Base-by-base conservation (phyloP, 2,113 vertebrate species). In the Zosterops borbonicus region DNA sequence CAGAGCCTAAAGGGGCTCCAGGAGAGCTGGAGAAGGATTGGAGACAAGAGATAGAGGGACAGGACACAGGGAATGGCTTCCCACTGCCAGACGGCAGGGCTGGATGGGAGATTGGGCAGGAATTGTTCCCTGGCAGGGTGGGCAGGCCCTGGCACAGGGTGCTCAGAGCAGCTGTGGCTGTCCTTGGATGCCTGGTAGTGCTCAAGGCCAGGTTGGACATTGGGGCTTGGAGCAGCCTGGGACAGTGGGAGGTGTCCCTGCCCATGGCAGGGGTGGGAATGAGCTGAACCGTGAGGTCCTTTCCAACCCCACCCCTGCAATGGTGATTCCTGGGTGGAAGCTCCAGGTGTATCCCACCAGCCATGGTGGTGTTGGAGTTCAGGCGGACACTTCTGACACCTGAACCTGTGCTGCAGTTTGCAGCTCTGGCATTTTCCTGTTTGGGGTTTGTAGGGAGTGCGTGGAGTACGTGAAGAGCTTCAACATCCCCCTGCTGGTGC, bases 391-490 rank as follows among this genome's bases (percentile, higher is more conserved):
- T 71, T 78, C 39, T 50, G 35, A 37, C 12, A 1, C 0, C 0
- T 17, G 27, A 65, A 14, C 1, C 14, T 9, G 22, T 27, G 60
- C 58, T 94, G 37, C 65, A n/a, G 14, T 17, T 41, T 20, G 11
- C 58, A 94, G 31, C 76, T 74, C 27, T 74, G 86, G 4, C 21
- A 3, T 64, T 49, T 83, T 84, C 18, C 49, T 47, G 19, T 73
- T 84, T 83, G 95, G 94, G 56, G 5, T 64, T 96, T 92, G 35
- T 93, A 99, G 99, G 37, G 99, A 99, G 76, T 99, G 99, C 4
- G 99, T 99, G 62, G 99, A 99, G 97, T 99, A 99, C 29, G 99
- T 99, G 20, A 99, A 99, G 98, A 98, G 99, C 91, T 99, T 99
- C 96, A 99, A 98, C 97, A 99, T 99, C 78, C 99, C 99, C 46